A percentile compares a stretch with the other conserved stretches of the same genome.
phyloP scores from a whole-genome alignment of 1,140 invertebrate species.

The Brachystomella parvula region DNA sequence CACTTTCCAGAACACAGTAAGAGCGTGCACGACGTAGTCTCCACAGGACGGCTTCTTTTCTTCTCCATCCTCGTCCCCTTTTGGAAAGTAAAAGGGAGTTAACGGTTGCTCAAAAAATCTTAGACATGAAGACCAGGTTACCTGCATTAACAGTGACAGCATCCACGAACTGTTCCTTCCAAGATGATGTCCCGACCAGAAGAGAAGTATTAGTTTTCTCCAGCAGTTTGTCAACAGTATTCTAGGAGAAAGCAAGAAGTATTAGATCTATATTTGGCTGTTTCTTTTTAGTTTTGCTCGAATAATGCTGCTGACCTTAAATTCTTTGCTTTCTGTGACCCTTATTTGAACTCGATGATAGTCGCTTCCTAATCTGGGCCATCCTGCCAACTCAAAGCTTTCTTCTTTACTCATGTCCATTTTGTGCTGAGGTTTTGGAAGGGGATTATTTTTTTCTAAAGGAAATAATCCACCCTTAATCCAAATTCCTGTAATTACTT shows the following conservation, averaged over 20 bases:
- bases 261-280: background rate
- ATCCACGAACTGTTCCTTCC: constrained; percentile 97
- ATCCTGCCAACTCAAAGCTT: constrained; percentile 81
- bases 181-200: constrained; percentile 81
- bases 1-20: constrained; percentile 97
- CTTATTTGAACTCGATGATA: constrained; percentile 70
- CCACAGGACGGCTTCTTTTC: constrained; percentile 60
- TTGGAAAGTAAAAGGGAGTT: constrained; percentile 39
- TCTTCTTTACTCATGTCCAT: constrained; percentile 62
- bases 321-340: constrained; percentile 95
- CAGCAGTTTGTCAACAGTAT: constrained; percentile 54
- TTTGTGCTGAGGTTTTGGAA: constrained; percentile 10
- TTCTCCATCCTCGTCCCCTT: background rate
- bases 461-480: background rate
- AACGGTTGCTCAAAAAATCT: background rate
- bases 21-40: constrained; percentile 91
- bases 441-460: constrained; percentile 13
- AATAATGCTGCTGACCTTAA: constrained; percentile 67
- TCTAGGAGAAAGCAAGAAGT: constrained; percentile 18
- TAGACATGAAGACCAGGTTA: background rate
- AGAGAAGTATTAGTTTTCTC: constrained; percentile 90
- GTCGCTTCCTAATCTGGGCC: constrained; percentile 80
- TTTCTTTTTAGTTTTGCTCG: background rate
- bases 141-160: constrained; percentile 89
- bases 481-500: background rate